Evolutionary conservation across 1,140 invertebrate genomes (phyloP), one percentile per base, ranked within the genome.

Genomic region (Drosophila arizonae): DNA sequence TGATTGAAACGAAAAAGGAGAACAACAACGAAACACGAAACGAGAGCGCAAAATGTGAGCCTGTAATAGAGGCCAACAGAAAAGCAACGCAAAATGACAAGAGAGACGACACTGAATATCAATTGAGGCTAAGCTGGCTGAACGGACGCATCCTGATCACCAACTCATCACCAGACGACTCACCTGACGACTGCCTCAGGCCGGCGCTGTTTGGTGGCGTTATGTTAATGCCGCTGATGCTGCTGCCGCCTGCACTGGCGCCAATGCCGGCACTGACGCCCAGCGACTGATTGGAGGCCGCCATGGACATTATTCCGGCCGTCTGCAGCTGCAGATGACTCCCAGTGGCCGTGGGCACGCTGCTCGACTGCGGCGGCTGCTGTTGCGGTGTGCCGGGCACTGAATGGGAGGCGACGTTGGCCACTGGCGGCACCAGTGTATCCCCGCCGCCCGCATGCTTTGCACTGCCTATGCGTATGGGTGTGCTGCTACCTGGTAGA

Each of bases 191-290:
- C 76, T 90, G 90, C 17, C 89, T 73, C 36, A 90, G 72, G 30
- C 90, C 90, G 58, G 90, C 90, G 48, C 90, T 90, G 36, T 90
- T 90, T 3, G 90, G 90, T 52, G 90, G 90, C 67, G 90, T 90
- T 52, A 90, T 90, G 58, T 82, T 90, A 36, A 89, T 77, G 36
- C 76, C 85, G 24, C 80, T 72, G 28, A 88, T 74, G 66, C 72
- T 86, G 77, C 81, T 87, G 64, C 71, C 74, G 15, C 66, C 81
- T 28, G 75, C 81, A 61, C 71, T 75, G n/a, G 65, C 78, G 36
- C 77, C 85, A 21, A 76, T 68, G 55, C 82, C 69, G 46, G 71
- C 69, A 13, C 30, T 36, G 13, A 85, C 66, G 30, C 81, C 87
- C n/a, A 90, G 71, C 41, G 87, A 90, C 60, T 90, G 89, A 74